Evolutionary conservation across 2,113 vertebrate species (phyloP).

Genomic region (Takifugu flavidus): DNA sequence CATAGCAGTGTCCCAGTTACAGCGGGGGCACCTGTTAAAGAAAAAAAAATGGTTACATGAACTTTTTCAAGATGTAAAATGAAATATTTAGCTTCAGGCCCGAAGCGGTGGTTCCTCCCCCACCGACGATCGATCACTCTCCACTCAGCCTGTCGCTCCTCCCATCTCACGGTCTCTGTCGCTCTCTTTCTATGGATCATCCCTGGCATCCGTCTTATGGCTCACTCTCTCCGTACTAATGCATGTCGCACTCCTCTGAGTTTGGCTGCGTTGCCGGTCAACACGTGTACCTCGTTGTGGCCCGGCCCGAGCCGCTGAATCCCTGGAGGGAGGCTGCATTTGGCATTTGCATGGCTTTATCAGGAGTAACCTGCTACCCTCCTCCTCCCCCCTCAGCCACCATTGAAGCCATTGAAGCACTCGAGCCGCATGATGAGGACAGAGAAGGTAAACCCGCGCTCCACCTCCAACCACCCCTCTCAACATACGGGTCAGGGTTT

Average conservation of each 20-base stretch:
- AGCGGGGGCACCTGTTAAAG: too few species aligned
- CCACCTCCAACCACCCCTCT: constrained; percentile 28
- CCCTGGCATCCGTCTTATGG: constrained; percentile 16
- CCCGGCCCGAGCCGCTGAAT: constrained; percentile 47
- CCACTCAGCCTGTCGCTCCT: constrained; percentile 1
- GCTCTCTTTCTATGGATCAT: constrained; percentile 35
- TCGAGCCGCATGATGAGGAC: constrained; percentile 75
- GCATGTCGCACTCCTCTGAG: constrained; percentile 46
- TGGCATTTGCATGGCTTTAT: constrained; percentile 76
- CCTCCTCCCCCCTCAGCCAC: constrained; percentile 79
- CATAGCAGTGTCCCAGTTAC: too few species aligned
- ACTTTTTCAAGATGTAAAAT: background rate
- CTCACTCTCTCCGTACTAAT: constrained; percentile 29
- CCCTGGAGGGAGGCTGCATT: constrained; percentile 58
- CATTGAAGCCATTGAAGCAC: constrained; percentile 83
- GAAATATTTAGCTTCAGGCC: background rate
- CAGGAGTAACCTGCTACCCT: constrained; percentile 75
- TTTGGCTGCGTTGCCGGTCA: constrained; percentile 56
- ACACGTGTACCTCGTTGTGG: constrained; percentile 49
- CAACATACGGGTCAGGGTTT: constrained; percentile 20
- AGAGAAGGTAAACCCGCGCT: constrained; percentile 76
- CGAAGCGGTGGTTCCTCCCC: background rate
- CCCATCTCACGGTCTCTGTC: constrained; percentile 36
- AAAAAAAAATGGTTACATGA: background rate
- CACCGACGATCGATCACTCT: background rate